Base-by-base conservation (phyloP, 2,797 vertebrate genomes). In the Orestias chungarensis region DNA sequence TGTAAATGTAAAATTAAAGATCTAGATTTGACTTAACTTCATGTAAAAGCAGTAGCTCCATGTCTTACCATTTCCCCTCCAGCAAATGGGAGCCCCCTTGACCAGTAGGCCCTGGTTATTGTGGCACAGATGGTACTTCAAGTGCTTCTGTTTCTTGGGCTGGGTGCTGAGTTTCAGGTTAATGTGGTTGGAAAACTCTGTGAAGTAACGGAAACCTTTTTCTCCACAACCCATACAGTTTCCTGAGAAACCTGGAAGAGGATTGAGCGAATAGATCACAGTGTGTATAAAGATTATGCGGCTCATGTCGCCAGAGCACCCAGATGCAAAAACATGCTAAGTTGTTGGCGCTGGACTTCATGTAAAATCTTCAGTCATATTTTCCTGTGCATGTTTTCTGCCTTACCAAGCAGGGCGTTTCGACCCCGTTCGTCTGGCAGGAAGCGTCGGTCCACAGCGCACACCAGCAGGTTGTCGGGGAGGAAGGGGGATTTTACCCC, bases 71-170 rank as follows among this genome's bases (percentile, higher is more conserved):
- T 95, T 93, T 76, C 95, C 97, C 77, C 95, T 97, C 98, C 98
- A 99, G 91, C 93, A 96, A 88, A 99, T 97, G 81, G 95, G 85
- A 23, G 96, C 93, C 64, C 98, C 98, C 89, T 95, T 96, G 70
- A 95, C 94, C 61, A 99, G 92, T 59, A 92, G n/a, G 23, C 97
- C 97, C 67, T 98, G 97, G 29, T 93, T 94, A 68, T 97, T 97
- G 78, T 95, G 93, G 84, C 95, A 92, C 86, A 99, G 94, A 86
- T 96, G 95, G 89, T 95, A 97, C 91, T 97, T 99, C 88, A 99
- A 93, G 93, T 98, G 96, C 93, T 99, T 99, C 95, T 99, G 98
- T 91, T 99, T 99, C 94, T 99, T 99, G 76, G 98, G 98, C 92
- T 99, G 98, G 4, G 96, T 96, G 89, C 93, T 96, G 86, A 99